Conservation (phyloP, 2,113 vertebrate species). For the Tursiops truncatus region DNA sequence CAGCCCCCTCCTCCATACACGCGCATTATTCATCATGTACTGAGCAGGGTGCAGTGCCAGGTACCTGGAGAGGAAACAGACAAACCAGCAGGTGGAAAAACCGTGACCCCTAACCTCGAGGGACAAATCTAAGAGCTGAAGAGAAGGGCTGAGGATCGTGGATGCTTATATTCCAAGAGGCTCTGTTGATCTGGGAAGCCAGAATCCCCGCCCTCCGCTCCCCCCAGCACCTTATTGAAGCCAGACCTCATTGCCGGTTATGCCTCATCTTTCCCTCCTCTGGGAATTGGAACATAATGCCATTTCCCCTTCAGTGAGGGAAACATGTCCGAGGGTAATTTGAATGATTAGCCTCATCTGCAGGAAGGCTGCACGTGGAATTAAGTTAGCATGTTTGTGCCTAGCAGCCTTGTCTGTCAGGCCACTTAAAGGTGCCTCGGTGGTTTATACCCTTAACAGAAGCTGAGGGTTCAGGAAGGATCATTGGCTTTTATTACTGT, state of each 20-base stretch:
- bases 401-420: conserved; percentile 46
- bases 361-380: conserved; percentile 68
- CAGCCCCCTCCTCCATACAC: fast-evolving
- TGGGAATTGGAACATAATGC: conserved; percentile 65
- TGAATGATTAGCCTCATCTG: conserved; percentile 70
- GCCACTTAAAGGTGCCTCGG: conserved; percentile 54
- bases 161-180: not conserved
- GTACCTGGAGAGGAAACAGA: not conserved
- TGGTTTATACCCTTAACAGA: conserved; percentile 63
- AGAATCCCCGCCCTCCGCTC: not conserved
- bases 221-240: conserved; percentile 57
- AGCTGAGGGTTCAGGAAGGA: conserved; percentile 58
- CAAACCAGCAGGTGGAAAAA: not conserved
- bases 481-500: conserved; percentile 64
- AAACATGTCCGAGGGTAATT: conserved; percentile 58
- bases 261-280: conserved; percentile 60
- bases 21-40: not conserved
- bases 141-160: not conserved
- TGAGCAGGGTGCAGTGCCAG: not conserved
- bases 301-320: conserved; percentile 63
- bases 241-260: conserved; percentile 54
- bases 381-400: conserved; percentile 62
- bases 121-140: not conserved
- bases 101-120: not conserved
- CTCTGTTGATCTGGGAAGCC: not conserved